Conservation (phyloP, 1,140 invertebrate species). For the Drosophila fuyamai region DNA sequence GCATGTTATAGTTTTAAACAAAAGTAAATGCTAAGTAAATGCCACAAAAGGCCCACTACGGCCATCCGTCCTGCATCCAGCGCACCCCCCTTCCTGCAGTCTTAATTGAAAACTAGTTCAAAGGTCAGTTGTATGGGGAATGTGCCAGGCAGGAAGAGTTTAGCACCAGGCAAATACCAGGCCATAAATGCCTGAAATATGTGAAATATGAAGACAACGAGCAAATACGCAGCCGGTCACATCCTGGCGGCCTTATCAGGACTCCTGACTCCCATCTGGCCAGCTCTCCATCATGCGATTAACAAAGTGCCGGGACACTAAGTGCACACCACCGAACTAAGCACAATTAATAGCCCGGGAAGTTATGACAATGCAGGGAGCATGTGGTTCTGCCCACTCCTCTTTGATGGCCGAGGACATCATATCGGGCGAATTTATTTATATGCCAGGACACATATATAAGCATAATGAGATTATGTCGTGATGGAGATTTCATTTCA, state of each 20-base stretch:
- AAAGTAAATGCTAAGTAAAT: slow-evolving; percentile 81
- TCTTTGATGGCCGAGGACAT: slow-evolving; percentile 32
- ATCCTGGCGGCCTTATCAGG: slow-evolving; percentile 30
- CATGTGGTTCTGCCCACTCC: slow-evolving; percentile 17
- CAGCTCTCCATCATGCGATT: slow-evolving; percentile 67
- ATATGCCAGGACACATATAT: slow-evolving; percentile 55
- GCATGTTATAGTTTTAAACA: slow-evolving; percentile 77
- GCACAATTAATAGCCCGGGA: slow-evolving; percentile 75
- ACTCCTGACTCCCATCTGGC: slow-evolving; percentile 31
- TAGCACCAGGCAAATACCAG: slow-evolving; percentile 32
- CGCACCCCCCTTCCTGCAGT: slow-evolving; percentile 35
- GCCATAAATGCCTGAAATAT: slow-evolving; percentile 65
- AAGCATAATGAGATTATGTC: slow-evolving; percentile 75
- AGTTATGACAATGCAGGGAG: slow-evolving; percentile 61
- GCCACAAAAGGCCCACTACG: slow-evolving; percentile 61
- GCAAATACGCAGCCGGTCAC: slow-evolving; percentile 34
- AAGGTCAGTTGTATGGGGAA: slow-evolving; percentile 67
- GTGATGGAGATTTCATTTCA: slow-evolving; percentile 68
- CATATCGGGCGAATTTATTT: slow-evolving; percentile 46
- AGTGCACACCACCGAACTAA: slow-evolving; percentile 66
- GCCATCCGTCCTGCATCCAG: background rate
- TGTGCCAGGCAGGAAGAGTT: slow-evolving; percentile 19
- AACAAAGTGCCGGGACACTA: slow-evolving; percentile 75
- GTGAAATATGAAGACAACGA: slow-evolving; percentile 67
- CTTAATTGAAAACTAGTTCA: slow-evolving; percentile 79